Evolutionary conservation across 2,797 vertebrate genomes (phyloP).

Genomic region (Bothrops alternatus): DNA sequence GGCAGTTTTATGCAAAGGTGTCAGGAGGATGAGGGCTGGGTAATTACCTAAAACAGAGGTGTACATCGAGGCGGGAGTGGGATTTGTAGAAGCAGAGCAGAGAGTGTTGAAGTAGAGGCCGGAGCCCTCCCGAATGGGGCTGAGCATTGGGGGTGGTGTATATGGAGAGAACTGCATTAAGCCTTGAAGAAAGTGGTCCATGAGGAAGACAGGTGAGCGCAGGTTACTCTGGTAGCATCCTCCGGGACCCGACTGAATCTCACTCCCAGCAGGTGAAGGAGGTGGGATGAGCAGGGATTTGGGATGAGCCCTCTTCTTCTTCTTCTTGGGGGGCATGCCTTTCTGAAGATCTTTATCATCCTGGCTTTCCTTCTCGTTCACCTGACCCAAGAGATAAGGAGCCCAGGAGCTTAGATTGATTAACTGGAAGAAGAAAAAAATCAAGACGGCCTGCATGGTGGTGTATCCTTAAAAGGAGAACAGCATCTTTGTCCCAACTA

Average conservation of each 20-base stretch:
- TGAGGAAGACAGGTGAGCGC: conserved; percentile 66
- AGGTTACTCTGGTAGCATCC: conserved; percentile 69
- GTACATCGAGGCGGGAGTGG: conserved; percentile 34
- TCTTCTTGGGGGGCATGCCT: conserved; percentile 43
- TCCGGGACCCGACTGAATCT: conserved; percentile 5
- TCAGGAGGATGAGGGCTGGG: not conserved
- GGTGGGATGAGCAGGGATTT: conserved; percentile 57
- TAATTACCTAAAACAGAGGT: conserved; percentile 58
- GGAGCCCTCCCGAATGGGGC: conserved; percentile 70
- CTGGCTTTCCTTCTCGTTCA: not conserved
- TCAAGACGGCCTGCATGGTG: not conserved
- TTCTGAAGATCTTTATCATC: conserved; percentile 41
- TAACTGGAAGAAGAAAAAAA: not conserved
- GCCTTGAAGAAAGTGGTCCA: conserved; percentile 65
- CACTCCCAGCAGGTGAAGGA: conserved; percentile 10
- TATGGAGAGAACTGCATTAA: conserved; percentile 67
- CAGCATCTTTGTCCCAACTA: not conserved
- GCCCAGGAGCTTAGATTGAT: fast-evolving
- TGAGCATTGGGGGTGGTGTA: conserved; percentile 78
- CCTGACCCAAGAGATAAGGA: conserved; percentile 13
- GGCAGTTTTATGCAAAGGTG: not conserved
- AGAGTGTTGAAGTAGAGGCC: conserved; percentile 74
- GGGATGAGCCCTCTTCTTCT: conserved; percentile 55
- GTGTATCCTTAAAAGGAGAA: not conserved
- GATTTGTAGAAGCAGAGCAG: conserved; percentile 41